Evolutionary conservation across 2,888 invertebrate species (phyloP), one percentile per base, ranked within the genome.

Genomic region (Polyploca ridens): DNA sequence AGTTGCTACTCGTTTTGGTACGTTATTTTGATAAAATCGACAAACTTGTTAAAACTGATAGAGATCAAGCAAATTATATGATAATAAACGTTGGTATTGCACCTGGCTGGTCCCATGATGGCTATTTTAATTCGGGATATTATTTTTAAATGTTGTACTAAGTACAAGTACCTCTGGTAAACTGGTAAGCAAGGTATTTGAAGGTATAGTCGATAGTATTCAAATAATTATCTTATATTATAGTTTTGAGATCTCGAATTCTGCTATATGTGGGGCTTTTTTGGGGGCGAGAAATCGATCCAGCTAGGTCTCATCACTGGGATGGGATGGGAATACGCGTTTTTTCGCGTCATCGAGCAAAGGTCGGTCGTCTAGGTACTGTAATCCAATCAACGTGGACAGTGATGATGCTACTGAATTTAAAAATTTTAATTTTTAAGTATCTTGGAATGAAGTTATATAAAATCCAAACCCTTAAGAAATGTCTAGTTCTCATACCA

Each of bases 61-160:
- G 70, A 74, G 66, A 72, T 61, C 63, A 63, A 65, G 62, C 66
- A 69, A 74, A 71, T 62, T 66, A 68, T 68, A 67, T 69, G 66
- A 69, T 70, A 69, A 73, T 73, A 70, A 66, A 69, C 14, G 38
- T 33, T 33, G 16, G 54, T 54, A 35, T 57, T 58, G 41, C 41
- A 35, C 13, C 57, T 57, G 19, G 38, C 57, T 57, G 19, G 38
- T 14, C 38, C 54, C 7, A 7, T 49, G 49, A 19, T n/a, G 54
- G 54, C 8, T 19, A 19, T 10, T 54, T 54, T 10, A 19, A 54
- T 3, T 0, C 14, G 7, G 49, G 16, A 2, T 49, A 49, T 6
- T 5, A 49, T 46, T 16, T 11, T 16, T 16, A 27, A 49, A 7
- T 14, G 16, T 16, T 16, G 10, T 38, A 35, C 35, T 3, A 1